phyloP scores from a whole-genome alignment of 2,888 invertebrate species.

The Epistrophe grossulariae region DNA sequence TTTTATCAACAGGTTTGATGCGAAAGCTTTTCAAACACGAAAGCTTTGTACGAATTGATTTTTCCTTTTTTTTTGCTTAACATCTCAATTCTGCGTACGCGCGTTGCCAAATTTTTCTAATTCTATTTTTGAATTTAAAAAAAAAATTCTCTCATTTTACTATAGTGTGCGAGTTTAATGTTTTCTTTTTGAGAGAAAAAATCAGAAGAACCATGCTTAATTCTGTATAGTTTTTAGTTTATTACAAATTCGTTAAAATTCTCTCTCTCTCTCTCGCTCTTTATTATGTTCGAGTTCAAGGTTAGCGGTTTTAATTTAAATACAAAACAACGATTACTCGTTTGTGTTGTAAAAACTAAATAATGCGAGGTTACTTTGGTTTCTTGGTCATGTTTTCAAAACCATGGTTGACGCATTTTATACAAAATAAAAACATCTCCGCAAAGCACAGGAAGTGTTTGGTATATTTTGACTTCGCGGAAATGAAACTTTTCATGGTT shows the following conservation, averaged over 20 bases:
- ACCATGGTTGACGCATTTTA: conserved; percentile 3
- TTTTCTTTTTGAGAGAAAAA: neutral
- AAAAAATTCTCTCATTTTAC: neutral
- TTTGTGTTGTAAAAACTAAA: conserved; percentile 17
- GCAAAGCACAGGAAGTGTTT: conserved; percentile 6
- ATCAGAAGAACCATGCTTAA: conserved; percentile 34
- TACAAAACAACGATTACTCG: conserved; percentile 9
- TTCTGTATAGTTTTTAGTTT: neutral
- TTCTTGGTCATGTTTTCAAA: conserved; percentile 45
- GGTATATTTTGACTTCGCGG: neutral
- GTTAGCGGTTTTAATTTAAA: conserved; percentile 17
- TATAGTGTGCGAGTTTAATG: conserved; percentile 23
- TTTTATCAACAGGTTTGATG: conserved; percentile 76
- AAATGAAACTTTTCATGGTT: conserved; percentile 3
- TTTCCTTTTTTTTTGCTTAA: conserved; percentile 1
- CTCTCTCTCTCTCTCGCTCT: neutral
- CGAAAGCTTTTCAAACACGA: conserved; percentile 55
- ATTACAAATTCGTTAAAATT: neutral
- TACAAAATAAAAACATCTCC: neutral
- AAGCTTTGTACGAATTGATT: conserved; percentile 38
- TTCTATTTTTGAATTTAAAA: conserved; percentile 65
- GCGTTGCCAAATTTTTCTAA: conserved; percentile 65
- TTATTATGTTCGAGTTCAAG: conserved; percentile 35
- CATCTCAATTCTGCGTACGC: conserved; percentile 61
- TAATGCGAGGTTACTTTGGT: conserved; percentile 38